Conservation (phyloP, 2,797 vertebrate genomes). For the Craterocephalus amniculus region DNA sequence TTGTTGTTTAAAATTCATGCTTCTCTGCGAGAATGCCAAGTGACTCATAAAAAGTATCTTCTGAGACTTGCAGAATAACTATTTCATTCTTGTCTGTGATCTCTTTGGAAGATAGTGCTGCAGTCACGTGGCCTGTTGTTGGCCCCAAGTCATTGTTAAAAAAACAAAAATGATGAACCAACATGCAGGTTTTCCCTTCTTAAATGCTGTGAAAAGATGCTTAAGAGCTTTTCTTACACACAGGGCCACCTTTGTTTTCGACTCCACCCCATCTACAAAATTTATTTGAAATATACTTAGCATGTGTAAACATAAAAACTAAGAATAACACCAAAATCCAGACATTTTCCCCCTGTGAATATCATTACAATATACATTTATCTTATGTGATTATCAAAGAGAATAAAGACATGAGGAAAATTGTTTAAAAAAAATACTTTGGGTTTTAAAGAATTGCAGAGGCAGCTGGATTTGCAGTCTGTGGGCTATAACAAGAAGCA, state of each 20-base stretch:
- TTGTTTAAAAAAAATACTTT: neutral
- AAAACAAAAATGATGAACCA: constrained; percentile 24
- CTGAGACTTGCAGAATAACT: neutral
- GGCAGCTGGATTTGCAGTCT: constrained; percentile 6
- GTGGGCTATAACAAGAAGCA: constrained; percentile 21
- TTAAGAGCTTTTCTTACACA: constrained; percentile 44
- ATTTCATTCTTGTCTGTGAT: neutral
- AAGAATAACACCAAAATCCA: neutral
- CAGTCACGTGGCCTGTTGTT: constrained; percentile 13
- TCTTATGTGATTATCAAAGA: too few species aligned
- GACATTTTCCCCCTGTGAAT: neutral
- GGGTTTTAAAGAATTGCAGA: constrained; percentile 7
- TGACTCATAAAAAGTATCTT: neutral
- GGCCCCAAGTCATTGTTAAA: constrained; percentile 9
- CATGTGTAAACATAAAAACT: neutral
- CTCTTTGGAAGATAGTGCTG: neutral
- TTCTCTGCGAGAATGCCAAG: neutral
- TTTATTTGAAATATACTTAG: neutral
- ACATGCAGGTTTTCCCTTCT: constrained; percentile 14
- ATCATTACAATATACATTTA: too few species aligned
- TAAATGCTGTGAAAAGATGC: constrained; percentile 36
- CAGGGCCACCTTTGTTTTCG: constrained; percentile 31
- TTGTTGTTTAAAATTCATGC: neutral
- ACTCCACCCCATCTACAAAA: constrained; percentile 13
- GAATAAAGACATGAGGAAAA: neutral